Percentiles rank a stretch among this genome's conserved stretches.
These are phyloP conservation scores for Macquaria ambigua DNA, from an alignment of 2,113 vertebrate genomes.

Conservation along the genomic window DNA sequence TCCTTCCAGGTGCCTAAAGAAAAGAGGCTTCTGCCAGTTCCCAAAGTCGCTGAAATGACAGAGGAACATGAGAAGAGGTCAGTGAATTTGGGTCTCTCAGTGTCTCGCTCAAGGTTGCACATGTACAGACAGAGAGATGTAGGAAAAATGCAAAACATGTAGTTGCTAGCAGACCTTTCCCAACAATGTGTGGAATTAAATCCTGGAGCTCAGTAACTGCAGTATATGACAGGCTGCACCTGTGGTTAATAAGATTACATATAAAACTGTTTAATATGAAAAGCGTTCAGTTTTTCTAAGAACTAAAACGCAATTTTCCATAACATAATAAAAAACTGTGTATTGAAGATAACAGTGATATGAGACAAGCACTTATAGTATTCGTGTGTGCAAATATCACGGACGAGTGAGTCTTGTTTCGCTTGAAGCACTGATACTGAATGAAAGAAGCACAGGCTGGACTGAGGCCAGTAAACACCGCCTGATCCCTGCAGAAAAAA, in stretches of 20 bases:
- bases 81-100: slow-evolving; percentile 32
- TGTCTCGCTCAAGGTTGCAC: background rate
- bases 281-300: slow-evolving; percentile 1
- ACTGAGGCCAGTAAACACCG: background rate
- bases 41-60: slow-evolving; percentile 90
- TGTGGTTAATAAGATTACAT: background rate
- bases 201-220: background rate
- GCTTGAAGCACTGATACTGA: background rate
- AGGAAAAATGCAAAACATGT: slow-evolving; percentile 5
- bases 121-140: slow-evolving; percentile 11
- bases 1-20: slow-evolving; percentile 95
- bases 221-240: background rate
- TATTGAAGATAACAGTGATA: background rate
- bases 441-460: slow-evolving; percentile 3
- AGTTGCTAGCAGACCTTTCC: background rate
- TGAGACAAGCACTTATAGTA: background rate
- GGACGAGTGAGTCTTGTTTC: slow-evolving; percentile 33
- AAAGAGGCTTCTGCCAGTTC: slow-evolving; percentile 91
- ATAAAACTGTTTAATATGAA: background rate
- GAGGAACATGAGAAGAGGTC: slow-evolving; percentile 98
- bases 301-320: background rate
- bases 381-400: slow-evolving; percentile 18
- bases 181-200: slow-evolving; percentile 7
- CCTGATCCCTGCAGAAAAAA: background rate
- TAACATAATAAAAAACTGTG: background rate